A percentile compares a stretch with the other conserved stretches of the same genome.
These are phyloP conservation scores for Synodontis membranacea DNA, from an alignment of 2,113 vertebrate species.

Conservation along the genomic window DNA sequence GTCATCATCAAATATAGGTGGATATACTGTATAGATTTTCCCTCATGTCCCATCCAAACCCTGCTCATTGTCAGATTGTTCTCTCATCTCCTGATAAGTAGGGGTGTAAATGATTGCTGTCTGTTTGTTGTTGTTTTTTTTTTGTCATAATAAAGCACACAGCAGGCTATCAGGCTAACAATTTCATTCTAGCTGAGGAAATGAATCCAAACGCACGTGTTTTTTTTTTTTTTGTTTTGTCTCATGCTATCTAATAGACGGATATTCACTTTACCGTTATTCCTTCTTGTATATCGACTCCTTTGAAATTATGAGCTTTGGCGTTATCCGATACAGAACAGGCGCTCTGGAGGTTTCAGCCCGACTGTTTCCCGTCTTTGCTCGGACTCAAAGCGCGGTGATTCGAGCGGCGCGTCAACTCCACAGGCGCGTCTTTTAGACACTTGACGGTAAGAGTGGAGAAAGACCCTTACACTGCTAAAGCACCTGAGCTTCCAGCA, in stretches of 20 bases:
- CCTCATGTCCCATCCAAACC: not conserved
- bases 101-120: not conserved
- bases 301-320: not conserved
- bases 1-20: not conserved
- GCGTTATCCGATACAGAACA: not conserved
- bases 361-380: not conserved
- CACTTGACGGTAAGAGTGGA: not conserved
- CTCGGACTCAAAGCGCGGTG: not conserved
- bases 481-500: not conserved
- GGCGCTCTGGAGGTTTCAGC: not conserved
- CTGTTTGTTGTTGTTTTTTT: not conserved
- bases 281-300: not conserved
- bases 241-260: not conserved
- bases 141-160: not conserved
- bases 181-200: not conserved
- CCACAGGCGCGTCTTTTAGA: not conserved
- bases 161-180: not conserved
- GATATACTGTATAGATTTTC: too few relatives aligned
- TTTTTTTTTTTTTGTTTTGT: too few relatives aligned
- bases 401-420: not conserved
- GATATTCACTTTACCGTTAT: constrained; percentile 25
- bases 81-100: not conserved
- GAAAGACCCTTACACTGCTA: not conserved
- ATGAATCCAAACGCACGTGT: not conserved
- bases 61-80: not conserved